These are phyloP conservation scores for Megalops cyprinoides DNA, from an alignment of 2,797 vertebrate species.

Conservation along the genomic window DNA sequence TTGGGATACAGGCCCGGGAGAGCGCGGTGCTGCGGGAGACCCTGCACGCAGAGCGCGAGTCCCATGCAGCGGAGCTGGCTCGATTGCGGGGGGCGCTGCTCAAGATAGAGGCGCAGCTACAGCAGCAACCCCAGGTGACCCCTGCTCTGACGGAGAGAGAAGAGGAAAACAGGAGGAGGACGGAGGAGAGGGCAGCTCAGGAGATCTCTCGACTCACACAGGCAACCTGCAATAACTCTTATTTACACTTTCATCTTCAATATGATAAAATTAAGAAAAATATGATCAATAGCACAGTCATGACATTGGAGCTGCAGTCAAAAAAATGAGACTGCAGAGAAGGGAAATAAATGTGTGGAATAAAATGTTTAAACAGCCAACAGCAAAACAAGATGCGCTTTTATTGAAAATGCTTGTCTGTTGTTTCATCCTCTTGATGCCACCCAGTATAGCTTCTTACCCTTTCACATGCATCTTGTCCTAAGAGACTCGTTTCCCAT, in stretches of 20 bases:
- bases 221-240: slow-evolving; percentile 56
- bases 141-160: slow-evolving; percentile 56
- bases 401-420: too few species aligned
- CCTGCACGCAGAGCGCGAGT: slow-evolving; percentile 58
- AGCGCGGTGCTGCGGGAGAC: slow-evolving; percentile 63
- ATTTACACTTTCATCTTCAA: too few species aligned
- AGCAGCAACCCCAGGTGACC: slow-evolving; percentile 43
- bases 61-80: slow-evolving; percentile 61
- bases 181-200: slow-evolving; percentile 55
- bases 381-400: too few species aligned
- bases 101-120: slow-evolving; percentile 54
- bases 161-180: slow-evolving; percentile 59
- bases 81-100: slow-evolving; percentile 52
- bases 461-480: too few species aligned
- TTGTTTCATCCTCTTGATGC: too few species aligned
- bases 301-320: too few species aligned
- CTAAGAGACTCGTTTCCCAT: background rate
- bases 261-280: too few species aligned
- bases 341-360: too few species aligned
- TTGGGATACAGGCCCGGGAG: slow-evolving; percentile 73
- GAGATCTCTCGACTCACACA: slow-evolving; percentile 68
- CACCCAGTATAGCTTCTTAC: too few species aligned
- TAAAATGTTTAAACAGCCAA: too few species aligned
- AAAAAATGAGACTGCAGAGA: too few species aligned
- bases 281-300: too few species aligned